Base-by-base conservation (phyloP, 2,113 vertebrate genomes). In the Catagonus wagneri region DNA sequence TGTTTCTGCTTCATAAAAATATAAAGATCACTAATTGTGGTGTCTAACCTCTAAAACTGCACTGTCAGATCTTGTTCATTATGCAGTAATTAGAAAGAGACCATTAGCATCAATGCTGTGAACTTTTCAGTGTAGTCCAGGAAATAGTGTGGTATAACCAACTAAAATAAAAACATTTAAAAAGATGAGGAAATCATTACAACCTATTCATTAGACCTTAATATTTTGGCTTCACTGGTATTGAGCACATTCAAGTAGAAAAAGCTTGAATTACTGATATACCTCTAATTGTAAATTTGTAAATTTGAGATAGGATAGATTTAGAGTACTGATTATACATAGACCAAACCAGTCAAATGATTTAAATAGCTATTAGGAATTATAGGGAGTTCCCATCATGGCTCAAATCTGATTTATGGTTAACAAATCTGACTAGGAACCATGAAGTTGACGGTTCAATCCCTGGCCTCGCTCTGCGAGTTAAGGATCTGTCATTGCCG, bases 91-190 rank as follows among this genome's bases (percentile, higher is more conserved):
- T 98, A 99, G 96, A 98, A 98, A 98, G 97, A 96, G 96, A 97
- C 97, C 95, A 98, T 98, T 98, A 98, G 95, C 97, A 98, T 98
- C 96, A 97, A 97, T 96, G 97, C 96, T 97, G n/a, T 98, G 98
- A 98, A 99, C 98, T 98, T 98, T 98, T 98, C 96, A 96, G 52
- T 98, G 97, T 98, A 98, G 98, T 98, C 98, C 98, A 98, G 96
- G 97, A 98, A 97, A 98, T 72, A 97, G 96, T 97, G 94, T 98
- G 96, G 98, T 98, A 98, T 94, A 98, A 85, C 97, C 98, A 99
- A 98, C 99, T 99, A 99, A 98, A 99, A 98, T 93, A 98, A 98
- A 99, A 98, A 97, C 98, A 98, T 98, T 98, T 98, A 98, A 98
- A 96, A 96, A 97, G 79, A 84, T 97, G 98, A 98, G 97, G 97